Conservation (phyloP, 2,797 vertebrate species). For the Champsocephalus esox region DNA sequence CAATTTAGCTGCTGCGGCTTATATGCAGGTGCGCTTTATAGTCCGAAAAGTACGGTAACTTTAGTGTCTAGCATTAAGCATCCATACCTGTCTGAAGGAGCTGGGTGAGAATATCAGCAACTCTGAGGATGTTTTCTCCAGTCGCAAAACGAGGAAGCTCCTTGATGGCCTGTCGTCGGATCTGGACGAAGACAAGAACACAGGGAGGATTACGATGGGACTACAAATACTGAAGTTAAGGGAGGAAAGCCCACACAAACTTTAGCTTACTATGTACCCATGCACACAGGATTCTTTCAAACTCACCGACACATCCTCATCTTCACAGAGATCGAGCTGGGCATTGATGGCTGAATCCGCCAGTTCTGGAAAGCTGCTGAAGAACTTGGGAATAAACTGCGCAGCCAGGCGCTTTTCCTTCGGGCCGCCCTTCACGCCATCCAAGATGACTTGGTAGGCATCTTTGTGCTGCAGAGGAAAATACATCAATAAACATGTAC, state of each 20-base stretch:
- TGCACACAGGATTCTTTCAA: background rate
- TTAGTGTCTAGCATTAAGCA: background rate
- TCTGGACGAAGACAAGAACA: slow-evolving; percentile 79
- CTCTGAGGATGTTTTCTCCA: slow-evolving; percentile 96
- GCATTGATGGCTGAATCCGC: slow-evolving; percentile 97
- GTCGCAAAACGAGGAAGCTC: slow-evolving; percentile 97
- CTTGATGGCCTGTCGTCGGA: slow-evolving; percentile 97
- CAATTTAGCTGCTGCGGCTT: too few relatives aligned
- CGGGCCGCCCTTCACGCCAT: slow-evolving; percentile 95
- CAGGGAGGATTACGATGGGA: background rate
- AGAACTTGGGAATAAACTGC: slow-evolving; percentile 99
- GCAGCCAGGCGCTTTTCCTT: slow-evolving; percentile 98
- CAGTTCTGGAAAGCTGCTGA: slow-evolving; percentile 96
- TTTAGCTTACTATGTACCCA: too few relatives aligned
- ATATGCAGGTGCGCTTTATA: too few relatives aligned
- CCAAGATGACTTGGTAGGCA: slow-evolving; percentile 94
- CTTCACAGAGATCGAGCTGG: slow-evolving; percentile 97
- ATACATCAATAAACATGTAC: background rate
- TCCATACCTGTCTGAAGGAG: slow-evolving; percentile 94
- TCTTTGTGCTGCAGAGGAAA: slow-evolving; percentile 91
- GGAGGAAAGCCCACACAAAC: too few relatives aligned
- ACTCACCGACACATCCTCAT: slow-evolving; percentile 98
- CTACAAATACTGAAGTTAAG: background rate
- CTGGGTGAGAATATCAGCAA: slow-evolving; percentile 97
- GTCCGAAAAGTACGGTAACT: too few relatives aligned